A percentile compares a stretch with the other conserved stretches of the same genome.
phyloP scores from a whole-genome alignment of 2,888 invertebrate genomes.

The Arctia plantaginis region DNA sequence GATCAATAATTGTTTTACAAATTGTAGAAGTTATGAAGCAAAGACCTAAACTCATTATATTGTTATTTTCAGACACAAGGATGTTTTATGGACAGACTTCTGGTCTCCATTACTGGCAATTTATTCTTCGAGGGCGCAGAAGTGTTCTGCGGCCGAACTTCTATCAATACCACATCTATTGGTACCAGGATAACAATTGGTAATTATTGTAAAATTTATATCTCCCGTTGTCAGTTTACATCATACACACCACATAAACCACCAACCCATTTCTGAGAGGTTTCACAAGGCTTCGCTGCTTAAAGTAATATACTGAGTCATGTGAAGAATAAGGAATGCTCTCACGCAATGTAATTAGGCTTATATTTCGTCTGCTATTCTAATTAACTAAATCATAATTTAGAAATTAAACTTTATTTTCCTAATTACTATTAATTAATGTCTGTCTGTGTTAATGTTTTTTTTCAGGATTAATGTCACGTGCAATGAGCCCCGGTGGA shows the following conservation, averaged over 20 bases:
- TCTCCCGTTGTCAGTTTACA: background rate
- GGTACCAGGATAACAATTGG: conserved; percentile 4
- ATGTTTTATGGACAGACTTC: conserved; percentile 10
- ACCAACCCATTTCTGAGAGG: background rate
- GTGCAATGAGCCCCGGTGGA: background rate
- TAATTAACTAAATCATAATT: too few species aligned
- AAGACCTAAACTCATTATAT: background rate
- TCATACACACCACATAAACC: background rate
- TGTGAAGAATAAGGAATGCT: background rate
- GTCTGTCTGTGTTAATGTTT: background rate
- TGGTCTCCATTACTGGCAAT: conserved; percentile 1
- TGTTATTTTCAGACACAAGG: conserved; percentile 4
- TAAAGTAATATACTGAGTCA: background rate
- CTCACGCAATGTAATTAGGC: background rate
- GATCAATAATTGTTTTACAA: too few species aligned
- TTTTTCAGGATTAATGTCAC: conserved; percentile 8
- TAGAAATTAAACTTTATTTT: too few species aligned
- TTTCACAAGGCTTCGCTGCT: background rate
- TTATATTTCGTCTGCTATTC: background rate
- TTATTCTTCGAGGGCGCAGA: conserved; percentile 4
- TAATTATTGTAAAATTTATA: background rate
- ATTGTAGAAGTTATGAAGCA: background rate
- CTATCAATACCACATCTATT: background rate
- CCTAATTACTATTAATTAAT: background rate
- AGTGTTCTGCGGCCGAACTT: conserved; percentile 1